phyloP scores from a whole-genome alignment of 2,888 invertebrate genomes.

The Doris montereyensis region DNA sequence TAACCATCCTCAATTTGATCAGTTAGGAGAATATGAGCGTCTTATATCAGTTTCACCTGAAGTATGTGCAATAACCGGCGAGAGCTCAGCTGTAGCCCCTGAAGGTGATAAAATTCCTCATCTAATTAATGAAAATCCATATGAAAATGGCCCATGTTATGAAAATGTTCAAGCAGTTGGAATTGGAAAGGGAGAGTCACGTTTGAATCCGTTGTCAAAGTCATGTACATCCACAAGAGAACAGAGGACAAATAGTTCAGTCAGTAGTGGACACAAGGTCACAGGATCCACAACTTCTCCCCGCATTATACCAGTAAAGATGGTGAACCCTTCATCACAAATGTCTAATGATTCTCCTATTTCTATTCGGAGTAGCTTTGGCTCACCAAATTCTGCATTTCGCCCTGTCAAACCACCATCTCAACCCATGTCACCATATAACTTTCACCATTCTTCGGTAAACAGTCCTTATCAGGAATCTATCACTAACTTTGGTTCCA shows the following conservation, averaged over 20 bases:
- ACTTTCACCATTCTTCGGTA: constrained; percentile 16
- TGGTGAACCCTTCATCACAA: constrained; percentile 31
- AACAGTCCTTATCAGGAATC: neutral
- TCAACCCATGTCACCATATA: constrained; percentile 11
- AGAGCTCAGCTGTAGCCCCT: constrained; percentile 27
- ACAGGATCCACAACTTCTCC: constrained; percentile 8
- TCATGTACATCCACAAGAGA: constrained; percentile 23
- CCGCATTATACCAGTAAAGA: constrained; percentile 23
- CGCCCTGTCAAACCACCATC: constrained; percentile 40
- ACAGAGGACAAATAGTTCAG: neutral
- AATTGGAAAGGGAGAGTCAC: neutral
- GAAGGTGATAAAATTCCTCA: constrained; percentile 12
- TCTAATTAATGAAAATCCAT: constrained; percentile 29
- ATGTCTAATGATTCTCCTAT: too few relatives aligned
- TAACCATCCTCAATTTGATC: neutral
- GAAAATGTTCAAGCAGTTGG: constrained; percentile 27
- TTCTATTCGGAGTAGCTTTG: constrained; percentile 28
- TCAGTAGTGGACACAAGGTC: constrained; percentile 6
- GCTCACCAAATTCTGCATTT: constrained; percentile 46
- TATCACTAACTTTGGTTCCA: neutral
- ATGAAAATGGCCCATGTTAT: constrained; percentile 42
- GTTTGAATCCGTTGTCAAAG: constrained; percentile 36
- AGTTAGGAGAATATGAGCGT: constrained; percentile 23
- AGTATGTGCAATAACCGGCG: constrained; percentile 45
- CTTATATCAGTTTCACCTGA: constrained; percentile 41